Base-by-base conservation (phyloP, 37 sponge, comb jelly and placozoan genomes). In the Haliclona indistincta region DNA sequence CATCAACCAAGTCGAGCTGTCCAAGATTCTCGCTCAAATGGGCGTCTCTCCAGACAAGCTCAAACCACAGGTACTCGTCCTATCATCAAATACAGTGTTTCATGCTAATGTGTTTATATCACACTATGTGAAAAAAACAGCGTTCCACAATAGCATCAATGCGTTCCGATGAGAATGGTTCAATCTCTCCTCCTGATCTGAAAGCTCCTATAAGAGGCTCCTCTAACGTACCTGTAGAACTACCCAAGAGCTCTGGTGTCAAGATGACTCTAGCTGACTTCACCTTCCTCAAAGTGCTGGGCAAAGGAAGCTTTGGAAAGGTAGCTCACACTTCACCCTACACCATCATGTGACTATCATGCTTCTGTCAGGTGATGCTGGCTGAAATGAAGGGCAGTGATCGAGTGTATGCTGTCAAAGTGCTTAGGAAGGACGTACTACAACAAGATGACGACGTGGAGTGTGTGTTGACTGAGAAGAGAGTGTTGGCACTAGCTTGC, bases 251-350 rank as follows among this genome's bases (percentile, higher is more conserved):
- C 39, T 32, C 75, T 13, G 64, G 76, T 20, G 64, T 45, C 0
- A 84, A 76, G 56, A 54, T 84, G 65, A 82, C 74, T 7, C 73
- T 93, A 35, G 41, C 32, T 10, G 99, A 98, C 66, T 94, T 98
- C 75, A 67, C 6, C n/a, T 83, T 94, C 38, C 69, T 98, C 49
- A 98, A 92, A 61, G 92, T 98, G 13, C 82, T 98, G 0, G 99
- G 99, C 19, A 94, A 92, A 61, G 99, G 99, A 22, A 91, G 87
- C 67, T 98, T 98, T 74, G 99, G 99, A 19, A 98, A 98, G 81
- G 54, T 47, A 32, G 2, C 1, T 33, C 45, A 38, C 2, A 39
- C 25, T 43, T 5, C 22, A 3, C 3, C 2, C 26, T 15, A 33
- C n/a, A 71, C 15, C 7, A 19, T 40, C 28, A 63, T 68, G 63